phyloP scores from a whole-genome alignment of 2,113 vertebrate species.

The Fulica atra region DNA sequence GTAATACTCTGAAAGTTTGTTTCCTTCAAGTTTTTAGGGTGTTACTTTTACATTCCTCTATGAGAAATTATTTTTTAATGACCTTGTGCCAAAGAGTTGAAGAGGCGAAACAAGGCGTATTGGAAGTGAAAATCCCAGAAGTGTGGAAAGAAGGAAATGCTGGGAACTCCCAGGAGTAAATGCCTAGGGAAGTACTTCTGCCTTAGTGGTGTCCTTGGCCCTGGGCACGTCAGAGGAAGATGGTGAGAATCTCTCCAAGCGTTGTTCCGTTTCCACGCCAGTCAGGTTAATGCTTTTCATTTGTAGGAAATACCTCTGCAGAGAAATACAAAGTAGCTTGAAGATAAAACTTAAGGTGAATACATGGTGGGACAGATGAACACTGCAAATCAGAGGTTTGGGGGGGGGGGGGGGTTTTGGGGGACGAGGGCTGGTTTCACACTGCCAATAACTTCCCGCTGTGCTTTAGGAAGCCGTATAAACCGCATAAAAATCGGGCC shows the following conservation, averaged over 20 bases:
- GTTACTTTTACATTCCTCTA: neutral
- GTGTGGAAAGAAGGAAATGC: neutral
- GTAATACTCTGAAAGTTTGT: neutral
- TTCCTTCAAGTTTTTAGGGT: neutral
- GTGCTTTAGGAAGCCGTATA: neutral
- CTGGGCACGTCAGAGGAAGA: neutral
- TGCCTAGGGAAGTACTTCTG: neutral
- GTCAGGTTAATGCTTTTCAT: neutral
- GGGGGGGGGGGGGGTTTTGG: neutral
- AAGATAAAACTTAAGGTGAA: neutral
- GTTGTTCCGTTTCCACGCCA: neutral
- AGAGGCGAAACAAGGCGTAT: neutral
- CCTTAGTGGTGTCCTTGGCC: neutral
- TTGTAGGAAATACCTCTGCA: neutral
- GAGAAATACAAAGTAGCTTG: neutral
- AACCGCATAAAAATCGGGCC: neutral
- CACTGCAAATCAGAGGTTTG: neutral
- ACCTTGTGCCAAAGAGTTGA: neutral
- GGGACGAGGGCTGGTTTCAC: rapidly evolving
- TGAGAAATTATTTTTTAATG: neutral
- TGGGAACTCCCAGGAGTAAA: neutral
- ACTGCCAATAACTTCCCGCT: neutral
- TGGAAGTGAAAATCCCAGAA: neutral
- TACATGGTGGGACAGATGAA: neutral
- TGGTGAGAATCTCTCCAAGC: neutral